A percentile compares a stretch with the other conserved stretches of the same genome.
Conservation (phyloP, 2,797 vertebrate species). For the Staurois parvus region DNA sequence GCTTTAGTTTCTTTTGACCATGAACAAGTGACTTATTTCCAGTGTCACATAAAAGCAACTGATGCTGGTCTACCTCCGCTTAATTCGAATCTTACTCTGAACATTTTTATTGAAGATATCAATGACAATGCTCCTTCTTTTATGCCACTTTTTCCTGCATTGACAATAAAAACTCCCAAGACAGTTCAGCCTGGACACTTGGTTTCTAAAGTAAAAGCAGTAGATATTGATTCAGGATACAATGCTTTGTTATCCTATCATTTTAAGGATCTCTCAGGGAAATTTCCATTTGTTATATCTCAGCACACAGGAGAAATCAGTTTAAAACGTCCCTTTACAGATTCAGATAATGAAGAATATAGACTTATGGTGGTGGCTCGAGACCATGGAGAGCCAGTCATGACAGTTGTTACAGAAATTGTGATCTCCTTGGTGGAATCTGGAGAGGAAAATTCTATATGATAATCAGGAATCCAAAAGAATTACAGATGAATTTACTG, state of each 20-base stretch:
- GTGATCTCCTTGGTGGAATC: conserved; percentile 62
- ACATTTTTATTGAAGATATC: conserved; percentile 72
- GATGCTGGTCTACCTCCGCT: conserved; percentile 70
- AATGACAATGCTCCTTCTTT: conserved; percentile 68
- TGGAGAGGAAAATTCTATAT: not conserved
- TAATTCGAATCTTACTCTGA: conserved; percentile 68
- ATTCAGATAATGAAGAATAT: conserved; percentile 64
- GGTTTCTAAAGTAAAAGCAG: conserved; percentile 89
- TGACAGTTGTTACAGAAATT: conserved; percentile 77
- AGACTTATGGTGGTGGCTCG: conserved; percentile 75
- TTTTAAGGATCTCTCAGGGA: conserved; percentile 61
- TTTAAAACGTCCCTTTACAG: conserved; percentile 67
- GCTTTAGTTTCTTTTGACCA: conserved; percentile 73
- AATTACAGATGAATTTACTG: conserved; percentile 30
- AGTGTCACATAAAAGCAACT: conserved; percentile 73
- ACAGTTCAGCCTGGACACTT: conserved; percentile 76
- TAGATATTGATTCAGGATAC: conserved; percentile 74
- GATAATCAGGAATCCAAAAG: not conserved
- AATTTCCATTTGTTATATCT: conserved; percentile 78
- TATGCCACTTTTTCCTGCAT: conserved; percentile 65
- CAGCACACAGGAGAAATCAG: conserved; percentile 82
- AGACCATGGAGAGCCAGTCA: conserved; percentile 78
- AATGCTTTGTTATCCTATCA: conserved; percentile 72
- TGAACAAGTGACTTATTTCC: conserved; percentile 69
- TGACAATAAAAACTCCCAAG: conserved; percentile 57